Conservation (phyloP, 2,113 vertebrate species). For the Hypomesus transpacificus region DNA sequence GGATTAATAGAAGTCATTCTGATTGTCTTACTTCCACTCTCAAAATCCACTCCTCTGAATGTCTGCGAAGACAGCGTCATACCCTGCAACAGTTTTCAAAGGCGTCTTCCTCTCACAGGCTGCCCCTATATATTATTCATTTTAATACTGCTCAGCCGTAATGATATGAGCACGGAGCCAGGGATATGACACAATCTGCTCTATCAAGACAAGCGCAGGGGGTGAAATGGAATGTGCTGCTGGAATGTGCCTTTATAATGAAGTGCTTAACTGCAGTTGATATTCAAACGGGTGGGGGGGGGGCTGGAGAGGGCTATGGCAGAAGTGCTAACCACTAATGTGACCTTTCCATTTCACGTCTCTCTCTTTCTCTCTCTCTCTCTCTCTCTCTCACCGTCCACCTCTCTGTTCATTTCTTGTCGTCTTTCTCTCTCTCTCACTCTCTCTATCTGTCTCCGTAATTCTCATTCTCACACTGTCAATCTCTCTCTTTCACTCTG, state of each 20-base stretch:
- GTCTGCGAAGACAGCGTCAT: conserved; percentile 16
- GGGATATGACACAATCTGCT: conserved; percentile 46
- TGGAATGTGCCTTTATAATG: conserved; percentile 43
- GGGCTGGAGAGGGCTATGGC: conserved; percentile 19
- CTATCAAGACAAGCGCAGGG: conserved; percentile 31
- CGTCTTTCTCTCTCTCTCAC: background rate
- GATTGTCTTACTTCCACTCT: conserved; percentile 25
- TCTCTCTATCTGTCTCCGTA: background rate
- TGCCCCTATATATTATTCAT: conserved; percentile 57
- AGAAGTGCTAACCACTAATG: conserved; percentile 31
- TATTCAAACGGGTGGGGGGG: conserved; percentile 20
- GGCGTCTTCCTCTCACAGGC: conserved; percentile 35
- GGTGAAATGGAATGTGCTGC: conserved; percentile 35
- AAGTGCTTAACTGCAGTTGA: conserved; percentile 36
- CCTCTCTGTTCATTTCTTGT: background rate
- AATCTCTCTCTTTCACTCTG: background rate
- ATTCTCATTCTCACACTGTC: conserved; percentile 8
- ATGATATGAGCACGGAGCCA: conserved; percentile 36
- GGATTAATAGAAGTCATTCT: background rate
- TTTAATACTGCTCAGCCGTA: conserved; percentile 56
- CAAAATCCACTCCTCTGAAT: conserved; percentile 33
- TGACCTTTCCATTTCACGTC: conserved; percentile 35
- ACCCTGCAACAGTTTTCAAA: conserved; percentile 27
- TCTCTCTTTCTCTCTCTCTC: conserved; percentile 18
- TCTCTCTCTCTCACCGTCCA: background rate